Percentiles rank a stretch among this genome's conserved stretches.
Conservation (phyloP, 1,140 invertebrate genomes). For the Lasaia peninsularis region DNA sequence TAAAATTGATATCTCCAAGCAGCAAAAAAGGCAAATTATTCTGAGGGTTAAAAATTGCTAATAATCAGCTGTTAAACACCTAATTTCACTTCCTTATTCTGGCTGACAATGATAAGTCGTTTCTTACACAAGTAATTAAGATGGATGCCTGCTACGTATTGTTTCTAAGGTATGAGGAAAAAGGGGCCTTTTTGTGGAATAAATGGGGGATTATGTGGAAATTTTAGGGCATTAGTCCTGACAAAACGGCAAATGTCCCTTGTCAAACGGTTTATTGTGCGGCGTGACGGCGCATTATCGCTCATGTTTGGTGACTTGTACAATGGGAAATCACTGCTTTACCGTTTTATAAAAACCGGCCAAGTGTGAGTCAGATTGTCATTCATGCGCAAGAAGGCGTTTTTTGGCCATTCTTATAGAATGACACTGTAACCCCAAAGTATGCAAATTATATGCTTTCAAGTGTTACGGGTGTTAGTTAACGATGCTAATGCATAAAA, state of each 20-base stretch:
- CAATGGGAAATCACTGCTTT: neutral
- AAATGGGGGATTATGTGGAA: slow-evolving; percentile 20
- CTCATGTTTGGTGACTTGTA: neutral
- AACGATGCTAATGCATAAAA: too few species aligned
- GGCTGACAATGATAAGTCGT: slow-evolving; percentile 25
- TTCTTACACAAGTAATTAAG: slow-evolving; percentile 26
- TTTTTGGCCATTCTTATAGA: too few species aligned
- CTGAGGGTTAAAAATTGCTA: neutral
- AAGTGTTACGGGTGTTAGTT: too few species aligned
- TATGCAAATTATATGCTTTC: too few species aligned
- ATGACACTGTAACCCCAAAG: too few species aligned
- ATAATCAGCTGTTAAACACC: slow-evolving; percentile 13
- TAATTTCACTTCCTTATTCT: slow-evolving; percentile 24
- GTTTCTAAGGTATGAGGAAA: slow-evolving; percentile 23
- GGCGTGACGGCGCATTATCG: slow-evolving; percentile 19
- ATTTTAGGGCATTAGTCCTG: slow-evolving; percentile 29
- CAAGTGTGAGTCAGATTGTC: too few species aligned
- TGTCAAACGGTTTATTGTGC: slow-evolving; percentile 28
- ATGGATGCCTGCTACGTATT: slow-evolving; percentile 23
- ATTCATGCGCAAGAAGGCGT: too few species aligned
- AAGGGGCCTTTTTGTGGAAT: slow-evolving; percentile 23
- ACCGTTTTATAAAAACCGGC: too few species aligned
- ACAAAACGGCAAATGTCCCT: slow-evolving; percentile 32
- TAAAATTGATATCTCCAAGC: too few species aligned
- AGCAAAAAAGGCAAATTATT: too few species aligned